These are phyloP conservation scores for Bedellia somnulentella DNA, from an alignment of 2,888 invertebrate species.

Conservation along the genomic window DNA sequence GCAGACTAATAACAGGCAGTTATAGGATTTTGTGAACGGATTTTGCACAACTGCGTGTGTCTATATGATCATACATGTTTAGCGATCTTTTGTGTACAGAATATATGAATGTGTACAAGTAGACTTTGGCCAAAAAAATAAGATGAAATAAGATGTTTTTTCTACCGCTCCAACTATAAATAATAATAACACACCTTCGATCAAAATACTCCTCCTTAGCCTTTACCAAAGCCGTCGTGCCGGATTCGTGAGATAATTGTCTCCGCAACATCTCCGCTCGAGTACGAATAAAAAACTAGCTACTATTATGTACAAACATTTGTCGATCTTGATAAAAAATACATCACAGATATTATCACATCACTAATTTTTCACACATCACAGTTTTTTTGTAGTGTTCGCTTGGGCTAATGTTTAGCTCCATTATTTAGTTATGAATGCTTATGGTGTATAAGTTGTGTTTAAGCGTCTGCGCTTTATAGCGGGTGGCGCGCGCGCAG, in stretches of 20 bases:
- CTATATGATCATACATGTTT: background rate
- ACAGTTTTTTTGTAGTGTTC: too few species aligned
- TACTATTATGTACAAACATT: too few species aligned
- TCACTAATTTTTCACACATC: too few species aligned
- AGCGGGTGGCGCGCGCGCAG: conserved; percentile 1
- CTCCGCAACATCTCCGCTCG: conserved; percentile 26
- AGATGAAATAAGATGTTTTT: background rate
- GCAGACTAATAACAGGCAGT: too few species aligned
- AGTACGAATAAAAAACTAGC: too few species aligned
- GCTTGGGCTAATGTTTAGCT: too few species aligned
- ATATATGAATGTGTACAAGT: background rate
- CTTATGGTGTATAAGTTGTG: too few species aligned
- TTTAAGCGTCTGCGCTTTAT: too few species aligned
- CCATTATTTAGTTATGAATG: too few species aligned
- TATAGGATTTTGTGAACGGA: too few species aligned
- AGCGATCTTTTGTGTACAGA: background rate
- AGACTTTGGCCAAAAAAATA: background rate
- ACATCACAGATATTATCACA: too few species aligned
- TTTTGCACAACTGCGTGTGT: background rate
- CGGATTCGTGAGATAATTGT: conserved; percentile 49
- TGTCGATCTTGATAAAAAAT: conserved; percentile 5
- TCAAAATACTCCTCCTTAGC: conserved; percentile 43
- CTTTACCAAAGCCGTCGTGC: conserved; percentile 33
- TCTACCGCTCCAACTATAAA: conserved; percentile 6
- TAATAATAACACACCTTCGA: conserved; percentile 26